These are phyloP conservation scores for Alloscopus bannaensis DNA, from an alignment of 2,888 invertebrate genomes.

Conservation along the genomic window DNA sequence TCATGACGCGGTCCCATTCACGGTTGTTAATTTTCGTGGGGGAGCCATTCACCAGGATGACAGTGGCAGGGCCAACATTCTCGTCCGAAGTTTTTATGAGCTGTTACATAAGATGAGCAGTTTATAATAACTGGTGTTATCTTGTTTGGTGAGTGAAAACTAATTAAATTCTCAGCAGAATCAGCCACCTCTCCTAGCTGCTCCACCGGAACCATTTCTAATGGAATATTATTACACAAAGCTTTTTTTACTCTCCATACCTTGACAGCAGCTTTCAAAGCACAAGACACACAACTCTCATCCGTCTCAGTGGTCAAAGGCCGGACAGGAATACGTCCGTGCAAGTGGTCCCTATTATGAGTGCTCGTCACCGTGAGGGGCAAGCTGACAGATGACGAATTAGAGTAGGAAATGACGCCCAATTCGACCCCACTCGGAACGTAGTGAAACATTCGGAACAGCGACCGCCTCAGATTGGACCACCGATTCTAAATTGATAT, in stretches of 20 bases:
- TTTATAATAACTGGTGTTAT: too few relatives aligned
- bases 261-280: constrained; percentile 71
- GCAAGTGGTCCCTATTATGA: constrained; percentile 73
- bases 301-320: constrained; percentile 69
- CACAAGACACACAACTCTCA: constrained; percentile 71
- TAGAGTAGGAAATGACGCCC: constrained; percentile 73
- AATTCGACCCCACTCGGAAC: constrained; percentile 73
- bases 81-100: constrained; percentile 71
- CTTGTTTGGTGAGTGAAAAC: too few relatives aligned
- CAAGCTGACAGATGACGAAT: constrained; percentile 70
- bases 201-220: too few relatives aligned
- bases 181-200: too few relatives aligned
- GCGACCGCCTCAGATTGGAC: constrained; percentile 72
- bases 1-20: constrained; percentile 72
- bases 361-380: constrained; percentile 73
- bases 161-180: too few relatives aligned
- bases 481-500: constrained; percentile 71
- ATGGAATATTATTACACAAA: too few relatives aligned
- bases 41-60: constrained; percentile 72
- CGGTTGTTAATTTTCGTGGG: constrained; percentile 69
- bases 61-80: constrained; percentile 71
- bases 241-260: too few relatives aligned
- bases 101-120: constrained; percentile 58
- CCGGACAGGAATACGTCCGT: constrained; percentile 73
- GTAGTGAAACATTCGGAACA: constrained; percentile 73